Percentiles rank a stretch among this genome's conserved stretches.
Evolutionary conservation across 2,113 vertebrate species (phyloP).

Genomic region (Engraulis encrasicolus): DNA sequence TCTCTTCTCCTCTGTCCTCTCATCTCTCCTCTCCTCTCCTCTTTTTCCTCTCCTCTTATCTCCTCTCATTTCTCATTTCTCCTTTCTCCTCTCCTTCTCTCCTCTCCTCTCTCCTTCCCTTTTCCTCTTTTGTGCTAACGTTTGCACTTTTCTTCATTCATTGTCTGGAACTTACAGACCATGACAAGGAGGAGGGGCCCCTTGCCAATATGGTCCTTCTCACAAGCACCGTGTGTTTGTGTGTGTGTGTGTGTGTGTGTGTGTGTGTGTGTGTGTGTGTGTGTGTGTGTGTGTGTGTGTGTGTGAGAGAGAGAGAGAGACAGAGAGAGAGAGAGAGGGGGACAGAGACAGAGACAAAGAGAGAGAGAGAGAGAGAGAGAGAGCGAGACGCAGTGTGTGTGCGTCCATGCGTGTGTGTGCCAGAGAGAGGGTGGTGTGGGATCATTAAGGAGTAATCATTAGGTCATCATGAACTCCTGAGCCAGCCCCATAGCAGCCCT

Average conservation of each 20-base stretch:
- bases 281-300: constrained; percentile 15
- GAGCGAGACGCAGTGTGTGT: no score
- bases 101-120: no score
- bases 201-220: background rate
- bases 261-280: constrained; percentile 1
- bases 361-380: no score
- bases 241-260: constrained; percentile 19
- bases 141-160: background rate
- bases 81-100: no score
- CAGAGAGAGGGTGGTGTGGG: background rate
- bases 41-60: background rate
- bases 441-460: constrained; percentile 61
- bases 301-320: background rate
- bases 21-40: background rate
- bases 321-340: background rate
- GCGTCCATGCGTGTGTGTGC: background rate
- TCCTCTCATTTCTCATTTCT: background rate
- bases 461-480: constrained; percentile 58
- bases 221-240: background rate
- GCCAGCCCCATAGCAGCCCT: background rate
- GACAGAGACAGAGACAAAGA: no score
- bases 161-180: background rate
- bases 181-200: constrained; percentile 2
- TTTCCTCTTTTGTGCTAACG: background rate
- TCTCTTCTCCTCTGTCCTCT: background rate